phyloP scores from a whole-genome alignment of 2,888 invertebrate species.

The Cheilosia soror region DNA sequence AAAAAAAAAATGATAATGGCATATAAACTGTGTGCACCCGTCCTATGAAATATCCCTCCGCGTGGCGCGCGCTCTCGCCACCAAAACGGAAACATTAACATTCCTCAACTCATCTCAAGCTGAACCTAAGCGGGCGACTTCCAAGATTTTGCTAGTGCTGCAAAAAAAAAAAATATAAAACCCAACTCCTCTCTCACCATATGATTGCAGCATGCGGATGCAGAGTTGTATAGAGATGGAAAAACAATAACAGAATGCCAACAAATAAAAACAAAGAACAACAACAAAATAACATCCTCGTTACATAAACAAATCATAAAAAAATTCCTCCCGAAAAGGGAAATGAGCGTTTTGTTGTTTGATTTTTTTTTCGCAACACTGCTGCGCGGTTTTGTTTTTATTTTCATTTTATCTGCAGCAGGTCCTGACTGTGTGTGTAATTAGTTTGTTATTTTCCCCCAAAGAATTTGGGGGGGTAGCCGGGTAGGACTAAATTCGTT shows the following conservation, averaged over 20 bases:
- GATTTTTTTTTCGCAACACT: slow-evolving; percentile 36
- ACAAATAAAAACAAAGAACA: slow-evolving; percentile 46
- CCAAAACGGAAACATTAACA: slow-evolving; percentile 70
- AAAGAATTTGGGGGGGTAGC: not conserved
- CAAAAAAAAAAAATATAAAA: slow-evolving; percentile 25
- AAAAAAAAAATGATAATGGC: slow-evolving; percentile 14
- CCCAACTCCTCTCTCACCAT: slow-evolving; percentile 36
- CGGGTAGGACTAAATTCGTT: slow-evolving; percentile 25
- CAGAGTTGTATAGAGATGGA: slow-evolving; percentile 49
- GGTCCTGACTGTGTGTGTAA: slow-evolving; percentile 37
- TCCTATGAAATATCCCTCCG: slow-evolving; percentile 34
- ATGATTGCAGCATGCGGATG: slow-evolving; percentile 70
- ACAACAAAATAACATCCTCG: slow-evolving; percentile 47
- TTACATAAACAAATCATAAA: slow-evolving; percentile 75
- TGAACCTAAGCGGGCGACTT: slow-evolving; percentile 69
- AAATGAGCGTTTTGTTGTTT: slow-evolving; percentile 66
- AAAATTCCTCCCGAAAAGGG: slow-evolving; percentile 73
- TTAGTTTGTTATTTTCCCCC: slow-evolving; percentile 46
- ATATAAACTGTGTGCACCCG: slow-evolving; percentile 41
- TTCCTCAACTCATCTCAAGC: slow-evolving; percentile 70
- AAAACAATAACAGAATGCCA: slow-evolving; percentile 71
- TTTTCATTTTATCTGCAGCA: slow-evolving; percentile 27
- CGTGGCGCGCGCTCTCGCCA: slow-evolving; percentile 6
- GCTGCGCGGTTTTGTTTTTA: slow-evolving; percentile 16
- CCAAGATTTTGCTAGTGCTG: slow-evolving; percentile 54